Conservation (phyloP, 2,888 invertebrate species). For the Mycalesis mineus region DNA sequence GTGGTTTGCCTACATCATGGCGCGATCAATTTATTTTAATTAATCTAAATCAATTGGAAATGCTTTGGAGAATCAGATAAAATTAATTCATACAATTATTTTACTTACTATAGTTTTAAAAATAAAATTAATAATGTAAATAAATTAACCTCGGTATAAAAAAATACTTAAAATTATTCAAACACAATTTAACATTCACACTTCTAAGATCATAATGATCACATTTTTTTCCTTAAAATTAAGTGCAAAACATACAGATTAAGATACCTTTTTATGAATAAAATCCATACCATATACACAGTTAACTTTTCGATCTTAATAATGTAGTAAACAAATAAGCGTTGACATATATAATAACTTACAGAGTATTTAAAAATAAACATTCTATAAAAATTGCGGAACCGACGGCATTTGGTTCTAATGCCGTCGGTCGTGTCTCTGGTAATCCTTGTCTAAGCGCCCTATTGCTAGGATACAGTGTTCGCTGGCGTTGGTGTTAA, state of each 20-base stretch:
- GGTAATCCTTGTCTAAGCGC: too few species aligned
- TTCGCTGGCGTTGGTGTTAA: too few species aligned
- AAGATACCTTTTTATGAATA: neutral
- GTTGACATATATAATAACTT: too few species aligned
- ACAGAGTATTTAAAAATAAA: too few species aligned
- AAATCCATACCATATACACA: too few species aligned
- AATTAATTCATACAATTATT: neutral
- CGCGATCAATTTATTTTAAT: neutral
- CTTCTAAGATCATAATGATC: neutral
- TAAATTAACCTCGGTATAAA: constrained; percentile 1
- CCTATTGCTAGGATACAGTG: too few species aligned
- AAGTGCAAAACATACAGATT: neutral
- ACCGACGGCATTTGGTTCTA: too few species aligned
- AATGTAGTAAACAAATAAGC: too few species aligned
- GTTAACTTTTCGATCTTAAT: too few species aligned
- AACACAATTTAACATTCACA: neutral
- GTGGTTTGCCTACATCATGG: neutral
- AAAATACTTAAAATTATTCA: neutral
- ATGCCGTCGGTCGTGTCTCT: too few species aligned
- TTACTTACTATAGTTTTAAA: neutral
- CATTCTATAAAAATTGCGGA: too few species aligned
- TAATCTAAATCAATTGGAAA: constrained; percentile 4
- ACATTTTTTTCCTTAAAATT: neutral
- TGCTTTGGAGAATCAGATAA: constrained; percentile 1
- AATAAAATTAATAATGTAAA: neutral